These are phyloP conservation scores for Pangasianodon gigas DNA, from an alignment of 2,113 vertebrate genomes.

Conservation along the genomic window DNA sequence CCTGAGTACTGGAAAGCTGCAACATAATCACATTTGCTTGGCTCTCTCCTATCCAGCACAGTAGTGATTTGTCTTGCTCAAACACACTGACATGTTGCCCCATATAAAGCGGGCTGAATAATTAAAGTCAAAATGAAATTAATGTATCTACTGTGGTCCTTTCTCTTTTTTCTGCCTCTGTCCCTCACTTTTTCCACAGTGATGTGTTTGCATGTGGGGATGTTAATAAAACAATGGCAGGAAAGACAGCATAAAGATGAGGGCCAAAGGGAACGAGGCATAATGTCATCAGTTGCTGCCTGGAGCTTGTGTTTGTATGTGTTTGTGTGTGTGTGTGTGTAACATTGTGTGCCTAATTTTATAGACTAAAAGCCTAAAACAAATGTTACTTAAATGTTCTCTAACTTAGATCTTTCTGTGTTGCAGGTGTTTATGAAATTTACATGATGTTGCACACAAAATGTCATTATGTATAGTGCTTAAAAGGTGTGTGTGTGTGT, in stretches of 20 bases:
- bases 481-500: neutral
- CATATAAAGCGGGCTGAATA: neutral
- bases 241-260: constrained; percentile 24
- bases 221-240: constrained; percentile 44
- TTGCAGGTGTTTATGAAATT: neutral
- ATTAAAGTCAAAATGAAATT: neutral
- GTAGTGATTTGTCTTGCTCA: neutral
- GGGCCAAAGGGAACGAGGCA: constrained; percentile 1
- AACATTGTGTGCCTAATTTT: neutral
- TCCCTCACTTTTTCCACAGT: constrained; percentile 13
- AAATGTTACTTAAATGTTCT: neutral
- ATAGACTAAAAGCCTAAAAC: neutral
- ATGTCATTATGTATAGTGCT: neutral
- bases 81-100: neutral
- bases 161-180: neutral
- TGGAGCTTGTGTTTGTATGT: neutral
- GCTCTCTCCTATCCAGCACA: constrained; percentile 27
- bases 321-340: neutral
- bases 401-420: neutral
- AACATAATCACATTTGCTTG: constrained; percentile 55
- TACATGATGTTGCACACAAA: neutral
- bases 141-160: neutral
- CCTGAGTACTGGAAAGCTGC: constrained; percentile 45
- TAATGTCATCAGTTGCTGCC: neutral
- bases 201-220: constrained; percentile 3